A percentile compares a stretch with the other conserved stretches of the same genome.
Conservation (phyloP, 1,140 invertebrate genomes). For the Zaprionus vittiger region DNA sequence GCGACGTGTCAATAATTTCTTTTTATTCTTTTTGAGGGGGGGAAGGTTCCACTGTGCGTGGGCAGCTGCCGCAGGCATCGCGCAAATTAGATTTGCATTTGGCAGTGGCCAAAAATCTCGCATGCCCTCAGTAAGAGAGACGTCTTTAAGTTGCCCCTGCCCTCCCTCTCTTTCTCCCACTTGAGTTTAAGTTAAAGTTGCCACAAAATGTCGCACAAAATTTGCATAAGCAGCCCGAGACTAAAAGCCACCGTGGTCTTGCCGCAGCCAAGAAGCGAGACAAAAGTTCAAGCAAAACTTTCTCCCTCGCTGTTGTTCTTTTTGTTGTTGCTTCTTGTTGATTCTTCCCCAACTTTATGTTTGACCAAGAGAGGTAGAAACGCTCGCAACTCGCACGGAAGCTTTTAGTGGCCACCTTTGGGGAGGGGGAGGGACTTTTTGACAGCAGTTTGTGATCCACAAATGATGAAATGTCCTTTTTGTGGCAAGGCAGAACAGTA, state of each 20-base stretch:
- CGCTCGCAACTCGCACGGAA: neutral
- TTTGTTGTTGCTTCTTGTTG: neutral
- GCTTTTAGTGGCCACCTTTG: neutral
- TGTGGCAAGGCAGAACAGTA: neutral
- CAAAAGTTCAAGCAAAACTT: conserved; percentile 6
- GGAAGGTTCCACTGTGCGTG: conserved; percentile 27
- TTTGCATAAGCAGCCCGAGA: conserved; percentile 9
- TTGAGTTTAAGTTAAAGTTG: neutral
- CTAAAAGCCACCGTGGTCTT: conserved; percentile 1
- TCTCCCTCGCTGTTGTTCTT: neutral
- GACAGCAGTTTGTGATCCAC: neutral
- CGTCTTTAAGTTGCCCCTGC: neutral
- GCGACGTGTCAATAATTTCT: conserved; percentile 15
- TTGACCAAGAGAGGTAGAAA: neutral
- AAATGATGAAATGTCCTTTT: conserved; percentile 9
- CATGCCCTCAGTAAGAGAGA: neutral
- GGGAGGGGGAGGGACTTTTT: neutral
- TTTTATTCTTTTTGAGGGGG: neutral
- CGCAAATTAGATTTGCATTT: conserved; percentile 72
- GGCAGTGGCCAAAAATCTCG: neutral
- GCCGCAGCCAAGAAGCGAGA: conserved; percentile 5
- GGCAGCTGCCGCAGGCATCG: conserved; percentile 11
- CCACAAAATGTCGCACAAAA: conserved; percentile 3
- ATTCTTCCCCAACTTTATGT: neutral
- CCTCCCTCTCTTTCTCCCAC: neutral